These are phyloP conservation scores for Heliconius congener DNA, from an alignment of 1,140 invertebrate species.

Conservation along the genomic window DNA sequence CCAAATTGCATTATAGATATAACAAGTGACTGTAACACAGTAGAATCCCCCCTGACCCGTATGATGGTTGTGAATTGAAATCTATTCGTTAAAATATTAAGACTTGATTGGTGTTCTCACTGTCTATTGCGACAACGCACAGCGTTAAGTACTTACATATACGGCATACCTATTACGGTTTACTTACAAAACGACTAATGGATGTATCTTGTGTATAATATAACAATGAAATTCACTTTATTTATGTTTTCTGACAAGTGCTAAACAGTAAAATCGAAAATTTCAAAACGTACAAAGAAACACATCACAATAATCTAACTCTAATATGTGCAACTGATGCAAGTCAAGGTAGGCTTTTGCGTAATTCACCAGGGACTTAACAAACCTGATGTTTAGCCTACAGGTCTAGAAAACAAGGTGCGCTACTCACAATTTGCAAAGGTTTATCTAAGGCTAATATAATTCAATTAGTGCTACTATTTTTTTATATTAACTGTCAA, in stretches of 20 bases:
- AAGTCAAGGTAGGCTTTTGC: conserved; percentile 68
- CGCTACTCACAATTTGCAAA: not conserved
- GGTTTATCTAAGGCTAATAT: not conserved
- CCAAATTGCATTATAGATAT: too few species aligned
- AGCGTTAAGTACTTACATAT: too few species aligned
- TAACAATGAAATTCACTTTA: too few species aligned
- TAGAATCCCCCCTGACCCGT: not conserved
- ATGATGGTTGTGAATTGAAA: not conserved
- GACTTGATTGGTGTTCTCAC: not conserved
- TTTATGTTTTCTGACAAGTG: too few species aligned
- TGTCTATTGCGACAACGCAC: too few species aligned
- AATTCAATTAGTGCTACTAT: not conserved
- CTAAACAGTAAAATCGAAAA: too few species aligned
- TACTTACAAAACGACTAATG: not conserved
- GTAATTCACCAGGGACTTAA: conserved; percentile 52
- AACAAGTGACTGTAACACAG: not conserved
- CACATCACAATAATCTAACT: conserved; percentile 37
- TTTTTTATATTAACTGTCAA: not conserved
- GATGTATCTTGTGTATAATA: not conserved
- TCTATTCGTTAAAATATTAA: not conserved
- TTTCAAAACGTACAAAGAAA: not conserved
- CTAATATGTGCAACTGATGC: conserved; percentile 61
- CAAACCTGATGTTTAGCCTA: not conserved
- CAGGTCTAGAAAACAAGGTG: not conserved
- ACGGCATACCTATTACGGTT: not conserved